phyloP scores from a whole-genome alignment of 2,888 invertebrate species.

The Noctua janthina region DNA sequence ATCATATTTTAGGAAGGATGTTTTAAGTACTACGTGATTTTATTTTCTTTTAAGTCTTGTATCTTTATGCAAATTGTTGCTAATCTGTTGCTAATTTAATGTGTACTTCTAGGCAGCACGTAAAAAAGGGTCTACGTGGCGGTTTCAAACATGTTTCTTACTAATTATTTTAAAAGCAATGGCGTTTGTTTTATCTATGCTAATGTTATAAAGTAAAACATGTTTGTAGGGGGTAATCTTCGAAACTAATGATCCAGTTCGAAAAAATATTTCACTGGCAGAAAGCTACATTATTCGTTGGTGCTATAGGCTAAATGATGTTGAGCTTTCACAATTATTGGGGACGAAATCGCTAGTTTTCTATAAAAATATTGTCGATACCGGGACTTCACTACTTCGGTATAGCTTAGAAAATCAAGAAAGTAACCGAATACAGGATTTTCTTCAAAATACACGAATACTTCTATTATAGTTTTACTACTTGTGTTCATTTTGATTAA shows the following conservation, averaged over 20 bases:
- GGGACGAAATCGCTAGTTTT: too few species aligned
- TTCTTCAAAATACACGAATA: not conserved
- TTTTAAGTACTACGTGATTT: constrained; percentile 4
- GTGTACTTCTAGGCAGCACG: not conserved
- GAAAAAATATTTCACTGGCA: too few species aligned
- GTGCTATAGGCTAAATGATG: too few species aligned
- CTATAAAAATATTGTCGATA: not conserved
- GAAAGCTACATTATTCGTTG: too few species aligned
- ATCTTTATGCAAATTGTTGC: constrained; percentile 13
- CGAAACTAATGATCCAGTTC: too few species aligned
- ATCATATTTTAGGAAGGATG: constrained; percentile 7
- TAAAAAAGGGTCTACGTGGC: not conserved
- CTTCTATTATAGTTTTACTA: not conserved
- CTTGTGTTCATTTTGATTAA: not conserved
- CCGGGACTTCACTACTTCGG: not conserved
- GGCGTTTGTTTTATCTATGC: not conserved
- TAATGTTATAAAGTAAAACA: too few species aligned
- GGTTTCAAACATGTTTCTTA: not conserved
- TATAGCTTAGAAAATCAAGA: not conserved
- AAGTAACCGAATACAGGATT: not conserved
- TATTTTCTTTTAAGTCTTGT: not conserved
- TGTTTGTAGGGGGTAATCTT: too few species aligned
- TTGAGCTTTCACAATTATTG: too few species aligned
- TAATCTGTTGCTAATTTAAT: constrained; percentile 1
- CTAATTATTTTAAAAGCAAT: not conserved